phyloP scores from a whole-genome alignment of 2,888 invertebrate genomes.

The Leucophora obtusa region DNA sequence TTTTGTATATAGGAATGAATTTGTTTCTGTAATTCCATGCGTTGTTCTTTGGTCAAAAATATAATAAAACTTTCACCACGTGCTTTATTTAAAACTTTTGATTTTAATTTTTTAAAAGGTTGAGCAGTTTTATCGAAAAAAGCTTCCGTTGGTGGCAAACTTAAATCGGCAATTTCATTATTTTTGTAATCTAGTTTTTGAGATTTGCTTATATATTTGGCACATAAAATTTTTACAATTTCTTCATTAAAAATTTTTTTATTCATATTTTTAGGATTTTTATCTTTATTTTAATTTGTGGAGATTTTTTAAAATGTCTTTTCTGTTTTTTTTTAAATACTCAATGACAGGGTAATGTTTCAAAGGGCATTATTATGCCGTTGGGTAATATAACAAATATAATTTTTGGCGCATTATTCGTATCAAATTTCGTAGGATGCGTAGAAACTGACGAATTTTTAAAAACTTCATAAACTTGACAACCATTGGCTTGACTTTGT shows the following conservation, averaged over 20 bases:
- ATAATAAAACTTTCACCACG: slow-evolving; percentile 56
- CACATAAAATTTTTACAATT: slow-evolving; percentile 63
- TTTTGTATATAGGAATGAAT: slow-evolving; percentile 21
- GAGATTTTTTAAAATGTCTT: background rate
- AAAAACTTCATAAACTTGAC: slow-evolving; percentile 72
- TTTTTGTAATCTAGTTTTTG: background rate
- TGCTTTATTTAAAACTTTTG: slow-evolving; percentile 3
- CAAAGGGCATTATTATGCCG: slow-evolving; percentile 72
- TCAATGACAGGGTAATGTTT: slow-evolving; percentile 65
- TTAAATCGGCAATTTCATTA: slow-evolving; percentile 49
- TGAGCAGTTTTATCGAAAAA: background rate
- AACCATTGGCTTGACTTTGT: slow-evolving; percentile 66
- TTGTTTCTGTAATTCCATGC: slow-evolving; percentile 43
- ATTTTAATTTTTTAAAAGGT: slow-evolving; percentile 2
- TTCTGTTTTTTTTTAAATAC: background rate
- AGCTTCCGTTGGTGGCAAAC: background rate
- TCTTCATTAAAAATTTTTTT: slow-evolving; percentile 62
- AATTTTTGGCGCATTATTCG: slow-evolving; percentile 63
- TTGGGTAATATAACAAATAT: slow-evolving; percentile 71
- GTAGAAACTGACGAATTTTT: slow-evolving; percentile 63
- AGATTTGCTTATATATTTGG: slow-evolving; percentile 54
- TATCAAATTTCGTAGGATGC: slow-evolving; percentile 60
- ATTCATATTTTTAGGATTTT: slow-evolving; percentile 51
- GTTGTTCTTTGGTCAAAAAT: slow-evolving; percentile 47
- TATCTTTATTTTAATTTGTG: slow-evolving; percentile 27